A percentile compares a stretch with the other conserved stretches of the same genome.
Evolutionary conservation across 2,113 vertebrate genomes (phyloP).

Genomic region (Lepus americanus): DNA sequence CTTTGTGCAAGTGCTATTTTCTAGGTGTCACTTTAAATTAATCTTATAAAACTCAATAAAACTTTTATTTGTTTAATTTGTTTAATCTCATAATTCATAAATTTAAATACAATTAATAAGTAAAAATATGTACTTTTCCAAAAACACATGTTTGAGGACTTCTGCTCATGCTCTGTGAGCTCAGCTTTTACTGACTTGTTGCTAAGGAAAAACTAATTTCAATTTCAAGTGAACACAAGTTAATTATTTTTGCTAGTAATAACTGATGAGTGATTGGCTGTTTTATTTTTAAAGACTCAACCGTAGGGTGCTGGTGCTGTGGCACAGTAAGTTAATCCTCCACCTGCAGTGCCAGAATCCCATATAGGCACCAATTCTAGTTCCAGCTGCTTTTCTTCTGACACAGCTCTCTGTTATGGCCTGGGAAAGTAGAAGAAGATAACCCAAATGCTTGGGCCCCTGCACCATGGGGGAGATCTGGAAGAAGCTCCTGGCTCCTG

Average conservation of each 20-base stretch:
- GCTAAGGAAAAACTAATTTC: neutral
- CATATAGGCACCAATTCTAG: no score
- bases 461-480: no score
- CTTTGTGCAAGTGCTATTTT: neutral
- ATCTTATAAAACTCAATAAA: neutral
- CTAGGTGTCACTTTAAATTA: conserved; percentile 13
- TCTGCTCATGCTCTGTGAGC: neutral
- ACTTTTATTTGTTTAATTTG: neutral
- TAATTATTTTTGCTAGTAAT: conserved; percentile 1
- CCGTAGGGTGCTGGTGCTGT: no score
- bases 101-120: neutral
- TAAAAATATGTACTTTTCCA: conserved; percentile 3
- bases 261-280: neutral
- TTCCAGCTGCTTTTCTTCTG: no score
- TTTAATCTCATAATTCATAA: neutral
- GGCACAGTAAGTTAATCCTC: no score
- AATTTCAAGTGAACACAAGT: conserved; percentile 32
- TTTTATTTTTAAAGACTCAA: conserved; percentile 15
- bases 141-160: neutral
- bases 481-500: no score
- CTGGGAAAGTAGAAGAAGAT: no score
- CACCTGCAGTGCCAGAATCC: no score
- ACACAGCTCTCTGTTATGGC: no score
- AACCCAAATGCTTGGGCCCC: no score
- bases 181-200: neutral